These are phyloP conservation scores for Bufotes viridis DNA, from an alignment of 2,797 vertebrate genomes.

Conservation along the genomic window DNA sequence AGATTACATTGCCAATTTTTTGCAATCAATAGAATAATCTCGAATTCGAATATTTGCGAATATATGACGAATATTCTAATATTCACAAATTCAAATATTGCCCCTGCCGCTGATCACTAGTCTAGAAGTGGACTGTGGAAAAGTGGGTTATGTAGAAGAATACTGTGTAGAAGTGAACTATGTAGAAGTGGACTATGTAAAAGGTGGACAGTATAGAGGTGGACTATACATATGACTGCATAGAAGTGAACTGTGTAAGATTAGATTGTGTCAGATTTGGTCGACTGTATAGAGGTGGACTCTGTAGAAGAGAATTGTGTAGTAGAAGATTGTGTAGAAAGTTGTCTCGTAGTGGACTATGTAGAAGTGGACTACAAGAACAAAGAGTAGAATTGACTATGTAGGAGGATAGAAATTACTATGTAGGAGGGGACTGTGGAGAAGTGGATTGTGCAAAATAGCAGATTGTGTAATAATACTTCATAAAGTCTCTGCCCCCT, in stretches of 20 bases:
- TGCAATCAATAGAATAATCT: no score
- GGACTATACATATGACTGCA: no score
- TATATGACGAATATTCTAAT: no score
- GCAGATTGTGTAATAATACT: neutral
- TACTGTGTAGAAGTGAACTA: no score
- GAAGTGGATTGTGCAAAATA: neutral
- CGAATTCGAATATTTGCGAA: no score
- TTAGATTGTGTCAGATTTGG: neutral
- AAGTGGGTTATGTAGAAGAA: no score
- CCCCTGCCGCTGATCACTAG: no score
- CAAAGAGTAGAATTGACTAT: neutral
- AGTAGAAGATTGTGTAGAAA: neutral
- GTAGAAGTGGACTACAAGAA: neutral
- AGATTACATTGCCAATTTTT: no score
- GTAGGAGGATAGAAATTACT: neutral
- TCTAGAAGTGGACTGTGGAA: no score
- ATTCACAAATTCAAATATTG: no score
- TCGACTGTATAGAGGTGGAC: neutral
- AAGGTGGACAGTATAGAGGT: neutral
- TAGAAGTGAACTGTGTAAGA: neutral
- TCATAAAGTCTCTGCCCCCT: neutral
- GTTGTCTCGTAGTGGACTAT: neutral
- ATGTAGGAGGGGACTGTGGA: neutral
- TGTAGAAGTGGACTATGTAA: no score
- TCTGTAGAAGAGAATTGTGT: neutral